Conservation (phyloP, 1,140 invertebrate species). For the Sminthurinus signatus region DNA sequence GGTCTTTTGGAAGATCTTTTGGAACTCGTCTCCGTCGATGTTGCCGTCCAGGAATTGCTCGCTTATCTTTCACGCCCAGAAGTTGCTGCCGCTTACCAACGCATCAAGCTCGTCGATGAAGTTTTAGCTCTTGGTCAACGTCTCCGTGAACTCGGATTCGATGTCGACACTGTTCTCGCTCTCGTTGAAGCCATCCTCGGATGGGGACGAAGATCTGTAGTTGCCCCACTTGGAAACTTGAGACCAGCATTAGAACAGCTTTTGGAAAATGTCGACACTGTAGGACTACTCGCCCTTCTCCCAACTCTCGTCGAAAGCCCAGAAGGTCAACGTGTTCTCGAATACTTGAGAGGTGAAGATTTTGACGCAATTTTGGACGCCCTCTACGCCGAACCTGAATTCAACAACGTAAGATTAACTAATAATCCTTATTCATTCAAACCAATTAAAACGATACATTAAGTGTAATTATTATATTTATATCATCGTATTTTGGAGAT, state of each 20-base stretch:
- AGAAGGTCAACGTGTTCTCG: background rate
- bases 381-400: background rate
- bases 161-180: background rate
- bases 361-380: background rate
- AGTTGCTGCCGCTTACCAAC: background rate
- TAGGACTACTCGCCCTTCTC: background rate
- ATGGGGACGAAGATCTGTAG: background rate
- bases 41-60: background rate
- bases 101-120: background rate
- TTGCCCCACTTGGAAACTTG: background rate
- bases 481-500: too few relatives aligned
- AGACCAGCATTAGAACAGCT: background rate
- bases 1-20: background rate
- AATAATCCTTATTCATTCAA: too few relatives aligned
- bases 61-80: background rate
- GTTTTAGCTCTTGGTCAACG: background rate
- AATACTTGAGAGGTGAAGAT: background rate
- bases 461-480: too few relatives aligned
- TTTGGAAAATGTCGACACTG: background rate
- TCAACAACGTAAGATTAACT: too few relatives aligned
- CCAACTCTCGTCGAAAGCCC: background rate
- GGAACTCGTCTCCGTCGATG: background rate
- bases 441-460: too few relatives aligned
- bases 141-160: background rate
- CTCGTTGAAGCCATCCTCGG: background rate